Conservation (phyloP, 2,797 vertebrate genomes). For the Chelon labrosus region DNA sequence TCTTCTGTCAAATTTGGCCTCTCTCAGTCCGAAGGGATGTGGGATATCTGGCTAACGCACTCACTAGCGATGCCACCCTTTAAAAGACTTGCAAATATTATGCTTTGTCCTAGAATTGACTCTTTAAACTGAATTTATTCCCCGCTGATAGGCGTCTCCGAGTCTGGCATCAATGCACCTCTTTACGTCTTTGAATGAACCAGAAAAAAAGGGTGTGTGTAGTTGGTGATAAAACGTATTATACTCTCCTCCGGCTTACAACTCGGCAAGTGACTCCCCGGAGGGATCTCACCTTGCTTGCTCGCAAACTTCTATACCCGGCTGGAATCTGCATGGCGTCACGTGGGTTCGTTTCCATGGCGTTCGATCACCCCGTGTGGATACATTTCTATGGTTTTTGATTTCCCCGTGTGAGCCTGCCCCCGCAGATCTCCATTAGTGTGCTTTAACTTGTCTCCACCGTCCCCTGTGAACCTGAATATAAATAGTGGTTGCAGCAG, state of each 20-base stretch:
- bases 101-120: slow-evolving; percentile 15
- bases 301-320: slow-evolving; percentile 55
- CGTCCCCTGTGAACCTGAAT: slow-evolving; percentile 35
- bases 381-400: slow-evolving; percentile 78
- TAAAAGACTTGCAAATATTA: slow-evolving; percentile 27
- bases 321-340: slow-evolving; percentile 49
- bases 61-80: slow-evolving; percentile 19
- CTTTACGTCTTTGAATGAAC: slow-evolving; percentile 24
- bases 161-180: neutral
- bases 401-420: slow-evolving; percentile 60
- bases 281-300: slow-evolving; percentile 54
- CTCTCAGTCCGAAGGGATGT: slow-evolving; percentile 13
- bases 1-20: slow-evolving; percentile 18
- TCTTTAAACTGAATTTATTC: slow-evolving; percentile 12
- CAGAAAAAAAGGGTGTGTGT: slow-evolving; percentile 7
- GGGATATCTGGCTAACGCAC: slow-evolving; percentile 23
- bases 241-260: slow-evolving; percentile 33
- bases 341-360: slow-evolving; percentile 74
- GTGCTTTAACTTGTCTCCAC: slow-evolving; percentile 61
- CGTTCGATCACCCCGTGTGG: slow-evolving; percentile 67
- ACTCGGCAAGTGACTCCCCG: slow-evolving; percentile 39
- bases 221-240: slow-evolving; percentile 19
- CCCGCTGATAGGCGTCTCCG: neutral
- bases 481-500: slow-evolving; percentile 6
- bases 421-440: slow-evolving; percentile 57